Evolutionary conservation across 2,797 vertebrate species (phyloP).

Genomic region (Buceros bicornis): DNA sequence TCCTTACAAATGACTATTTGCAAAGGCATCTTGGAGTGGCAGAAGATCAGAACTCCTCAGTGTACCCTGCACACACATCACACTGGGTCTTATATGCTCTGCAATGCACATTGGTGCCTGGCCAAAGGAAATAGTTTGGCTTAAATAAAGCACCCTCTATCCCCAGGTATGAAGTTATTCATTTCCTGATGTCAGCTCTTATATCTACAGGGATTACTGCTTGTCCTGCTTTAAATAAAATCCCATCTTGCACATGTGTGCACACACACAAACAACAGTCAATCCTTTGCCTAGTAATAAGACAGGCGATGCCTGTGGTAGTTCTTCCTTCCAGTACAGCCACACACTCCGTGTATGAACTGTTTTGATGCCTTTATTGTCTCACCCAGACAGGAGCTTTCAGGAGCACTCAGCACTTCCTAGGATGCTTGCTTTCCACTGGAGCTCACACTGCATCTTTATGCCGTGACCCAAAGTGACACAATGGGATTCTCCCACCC

Average conservation of each 20-base stretch:
- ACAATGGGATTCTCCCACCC: neutral
- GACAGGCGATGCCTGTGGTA: accelerated
- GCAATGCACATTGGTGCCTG: neutral
- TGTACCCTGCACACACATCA: neutral
- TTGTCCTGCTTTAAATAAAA: conserved; percentile 54
- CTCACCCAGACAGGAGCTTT: neutral
- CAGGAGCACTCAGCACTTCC: neutral
- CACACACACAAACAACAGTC: neutral
- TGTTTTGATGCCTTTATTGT: neutral
- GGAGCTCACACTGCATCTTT: neutral
- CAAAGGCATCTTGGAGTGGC: neutral
- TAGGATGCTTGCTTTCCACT: neutral
- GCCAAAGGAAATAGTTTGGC: neutral
- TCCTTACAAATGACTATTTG: neutral
- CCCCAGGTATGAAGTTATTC: neutral
- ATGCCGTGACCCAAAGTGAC: accelerated
- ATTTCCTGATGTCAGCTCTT: conserved; percentile 37
- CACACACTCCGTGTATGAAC: neutral
- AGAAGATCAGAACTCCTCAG: neutral
- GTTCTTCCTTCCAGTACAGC: neutral
- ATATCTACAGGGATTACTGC: conserved; percentile 39
- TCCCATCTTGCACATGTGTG: neutral
- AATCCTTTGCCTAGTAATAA: neutral
- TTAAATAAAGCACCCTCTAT: conserved; percentile 12
- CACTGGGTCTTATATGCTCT: neutral